Evolutionary conservation across 64 coral and sea anemone species (phyloP).

Genomic region (Pocillopora verrucosa): DNA sequence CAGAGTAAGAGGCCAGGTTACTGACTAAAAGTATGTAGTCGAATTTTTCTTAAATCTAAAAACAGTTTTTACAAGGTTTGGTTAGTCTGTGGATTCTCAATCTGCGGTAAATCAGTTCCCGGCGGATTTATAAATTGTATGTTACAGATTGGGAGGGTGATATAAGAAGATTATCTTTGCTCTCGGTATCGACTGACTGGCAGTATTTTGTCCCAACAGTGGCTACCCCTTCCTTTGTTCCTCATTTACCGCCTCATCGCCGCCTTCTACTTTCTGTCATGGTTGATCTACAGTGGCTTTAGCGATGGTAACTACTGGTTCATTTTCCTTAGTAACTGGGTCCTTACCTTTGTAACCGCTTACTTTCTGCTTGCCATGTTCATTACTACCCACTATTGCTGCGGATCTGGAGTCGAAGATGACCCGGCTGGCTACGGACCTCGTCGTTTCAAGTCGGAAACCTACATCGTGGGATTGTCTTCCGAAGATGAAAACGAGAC

Average conservation of each 20-base stretch:
- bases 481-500: constrained; percentile 16
- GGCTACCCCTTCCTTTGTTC: constrained; percentile 35
- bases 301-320: constrained; percentile 55
- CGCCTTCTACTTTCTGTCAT: constrained; percentile 67
- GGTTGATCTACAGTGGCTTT: constrained; percentile 18
- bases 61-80: no score
- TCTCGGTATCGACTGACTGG: no score
- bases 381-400: constrained; percentile 47
- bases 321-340: constrained; percentile 72
- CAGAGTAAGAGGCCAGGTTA: no score
- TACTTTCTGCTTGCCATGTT: constrained; percentile 64
- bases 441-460: constrained; percentile 42
- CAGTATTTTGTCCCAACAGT: constrained; percentile 30
- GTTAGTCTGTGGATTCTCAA: no score
- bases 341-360: constrained; percentile 37
- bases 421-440: constrained; percentile 22
- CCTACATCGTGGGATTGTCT: constrained; percentile 62
- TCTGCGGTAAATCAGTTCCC: no score
- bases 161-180: no score
- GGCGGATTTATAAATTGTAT: background rate
- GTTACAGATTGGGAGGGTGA: background rate
- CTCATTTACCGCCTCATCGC: constrained; percentile 52
- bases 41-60: no score
- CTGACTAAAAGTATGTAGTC: no score
- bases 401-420: background rate